Conservation (phyloP, 2,888 invertebrate genomes). For the Phorcus lineatus region DNA sequence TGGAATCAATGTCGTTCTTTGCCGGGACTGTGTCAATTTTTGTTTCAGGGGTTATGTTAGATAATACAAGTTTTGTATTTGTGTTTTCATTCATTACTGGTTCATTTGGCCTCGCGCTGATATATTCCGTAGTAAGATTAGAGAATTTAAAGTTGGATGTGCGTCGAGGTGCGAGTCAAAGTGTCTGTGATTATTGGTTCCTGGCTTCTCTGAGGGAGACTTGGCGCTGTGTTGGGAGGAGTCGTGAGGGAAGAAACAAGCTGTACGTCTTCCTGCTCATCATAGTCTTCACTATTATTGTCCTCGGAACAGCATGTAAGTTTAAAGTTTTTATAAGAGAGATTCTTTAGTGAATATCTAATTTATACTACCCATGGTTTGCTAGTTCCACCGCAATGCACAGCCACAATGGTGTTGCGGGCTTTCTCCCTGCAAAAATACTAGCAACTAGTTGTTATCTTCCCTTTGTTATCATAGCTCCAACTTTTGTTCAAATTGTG, state of each 20-base stretch:
- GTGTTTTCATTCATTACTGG: constrained; percentile 72
- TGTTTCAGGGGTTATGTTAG: constrained; percentile 86
- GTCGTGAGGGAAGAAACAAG: constrained; percentile 45
- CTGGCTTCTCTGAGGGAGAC: constrained; percentile 31
- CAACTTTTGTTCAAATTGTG: too few relatives aligned
- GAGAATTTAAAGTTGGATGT: constrained; percentile 49
- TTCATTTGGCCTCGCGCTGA: constrained; percentile 67
- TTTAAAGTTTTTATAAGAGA: neutral
- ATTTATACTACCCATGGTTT: too few relatives aligned
- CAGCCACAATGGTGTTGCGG: too few relatives aligned
- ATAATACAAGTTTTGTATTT: constrained; percentile 70
- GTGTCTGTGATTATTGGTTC: constrained; percentile 22
- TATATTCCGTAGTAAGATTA: constrained; percentile 70
- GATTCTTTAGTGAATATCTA: too few relatives aligned
- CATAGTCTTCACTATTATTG: constrained; percentile 45
- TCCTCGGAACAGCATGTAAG: constrained; percentile 59
- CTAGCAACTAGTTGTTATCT: too few relatives aligned
- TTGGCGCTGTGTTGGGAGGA: constrained; percentile 50
- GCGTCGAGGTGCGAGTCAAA: neutral
- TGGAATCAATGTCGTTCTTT: constrained; percentile 88
- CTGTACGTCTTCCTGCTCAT: constrained; percentile 46
- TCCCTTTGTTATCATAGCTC: too few relatives aligned
- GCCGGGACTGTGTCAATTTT: constrained; percentile 90
- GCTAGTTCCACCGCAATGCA: too few relatives aligned
- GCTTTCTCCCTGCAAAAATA: too few relatives aligned